Evolutionary conservation across 2,113 vertebrate genomes (phyloP).

Genomic region (Garra rufa): DNA sequence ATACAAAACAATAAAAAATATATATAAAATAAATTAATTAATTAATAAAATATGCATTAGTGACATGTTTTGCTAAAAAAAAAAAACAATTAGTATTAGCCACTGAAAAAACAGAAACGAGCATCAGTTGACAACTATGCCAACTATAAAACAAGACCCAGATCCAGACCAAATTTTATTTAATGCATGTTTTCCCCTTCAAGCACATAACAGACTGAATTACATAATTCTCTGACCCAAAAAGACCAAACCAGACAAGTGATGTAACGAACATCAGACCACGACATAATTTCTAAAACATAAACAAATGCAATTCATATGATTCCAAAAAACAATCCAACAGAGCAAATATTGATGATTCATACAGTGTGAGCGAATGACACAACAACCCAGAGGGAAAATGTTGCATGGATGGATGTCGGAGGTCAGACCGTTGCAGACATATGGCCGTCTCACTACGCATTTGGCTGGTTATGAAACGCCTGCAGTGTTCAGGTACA

Average conservation of each 20-base stretch:
- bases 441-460: background rate
- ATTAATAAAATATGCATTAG: too few relatives aligned
- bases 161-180: background rate
- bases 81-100: background rate
- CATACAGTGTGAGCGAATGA: background rate
- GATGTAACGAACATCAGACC: background rate
- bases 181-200: background rate
- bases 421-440: slow-evolving; percentile 14
- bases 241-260: background rate
- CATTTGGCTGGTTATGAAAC: slow-evolving; percentile 21
- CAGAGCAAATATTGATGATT: background rate
- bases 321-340: background rate
- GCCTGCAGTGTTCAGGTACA: slow-evolving; percentile 28
- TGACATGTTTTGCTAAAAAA: background rate
- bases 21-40: too few relatives aligned
- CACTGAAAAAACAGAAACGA: background rate
- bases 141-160: background rate
- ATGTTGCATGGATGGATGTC: background rate
- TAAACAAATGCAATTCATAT: background rate
- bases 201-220: background rate
- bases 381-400: background rate
- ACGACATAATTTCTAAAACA: slow-evolving; percentile 6
- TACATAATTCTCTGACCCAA: slow-evolving; percentile 1
- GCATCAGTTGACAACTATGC: background rate
- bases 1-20: too few relatives aligned